These are phyloP conservation scores for Gymnarchus niloticus DNA, from an alignment of 2,113 vertebrate genomes.

Conservation along the genomic window DNA sequence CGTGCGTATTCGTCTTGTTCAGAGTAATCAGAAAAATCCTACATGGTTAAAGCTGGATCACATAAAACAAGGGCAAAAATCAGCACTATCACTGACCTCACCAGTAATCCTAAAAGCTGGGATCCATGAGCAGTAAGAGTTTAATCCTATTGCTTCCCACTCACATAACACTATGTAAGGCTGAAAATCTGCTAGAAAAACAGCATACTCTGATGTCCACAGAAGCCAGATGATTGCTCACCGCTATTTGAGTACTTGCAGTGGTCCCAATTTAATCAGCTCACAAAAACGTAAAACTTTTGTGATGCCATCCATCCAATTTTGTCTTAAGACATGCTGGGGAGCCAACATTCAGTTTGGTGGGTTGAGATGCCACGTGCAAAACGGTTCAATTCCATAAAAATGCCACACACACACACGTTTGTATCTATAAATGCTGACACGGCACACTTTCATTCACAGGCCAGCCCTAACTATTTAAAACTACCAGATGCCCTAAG, in stretches of 20 bases:
- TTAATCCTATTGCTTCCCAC: constrained; percentile 54
- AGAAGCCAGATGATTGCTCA: constrained; percentile 28
- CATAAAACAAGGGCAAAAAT: constrained; percentile 40
- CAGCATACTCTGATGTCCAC: constrained; percentile 5
- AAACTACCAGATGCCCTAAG: background rate
- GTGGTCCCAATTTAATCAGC: background rate
- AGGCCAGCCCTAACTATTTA: background rate
- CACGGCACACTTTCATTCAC: background rate
- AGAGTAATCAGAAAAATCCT: background rate
- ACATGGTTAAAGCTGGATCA: constrained; percentile 28
- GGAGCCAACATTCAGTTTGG: constrained; percentile 3
- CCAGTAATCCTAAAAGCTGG: constrained; percentile 56
- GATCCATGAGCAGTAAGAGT: constrained; percentile 51
- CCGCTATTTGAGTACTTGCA: constrained; percentile 30
- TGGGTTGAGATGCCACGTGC: background rate
- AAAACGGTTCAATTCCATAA: background rate
- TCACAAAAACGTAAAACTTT: background rate
- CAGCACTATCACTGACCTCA: constrained; percentile 53
- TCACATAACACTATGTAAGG: constrained; percentile 32
- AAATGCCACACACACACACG: background rate
- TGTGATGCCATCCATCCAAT: background rate
- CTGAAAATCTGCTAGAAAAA: constrained; percentile 42
- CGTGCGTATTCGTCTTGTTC: background rate
- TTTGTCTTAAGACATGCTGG: background rate
- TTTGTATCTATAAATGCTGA: background rate